Percentiles rank a stretch among this genome's conserved stretches.
Conservation (phyloP, 2,888 invertebrate genomes). For the Acleris cristana region DNA sequence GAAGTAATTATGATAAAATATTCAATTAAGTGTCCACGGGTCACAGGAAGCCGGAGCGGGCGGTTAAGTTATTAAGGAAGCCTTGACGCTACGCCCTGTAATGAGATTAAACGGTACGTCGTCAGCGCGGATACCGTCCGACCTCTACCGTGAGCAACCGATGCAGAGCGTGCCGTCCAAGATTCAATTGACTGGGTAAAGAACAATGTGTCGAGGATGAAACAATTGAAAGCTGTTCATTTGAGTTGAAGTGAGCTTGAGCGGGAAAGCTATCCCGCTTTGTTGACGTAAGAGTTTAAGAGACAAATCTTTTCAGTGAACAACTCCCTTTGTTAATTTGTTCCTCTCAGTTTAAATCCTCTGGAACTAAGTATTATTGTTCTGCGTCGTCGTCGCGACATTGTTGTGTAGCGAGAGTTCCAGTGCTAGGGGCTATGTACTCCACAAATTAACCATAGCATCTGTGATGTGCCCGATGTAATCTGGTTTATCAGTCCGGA, state of each 20-base stretch:
- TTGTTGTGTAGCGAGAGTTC: slow-evolving; percentile 25
- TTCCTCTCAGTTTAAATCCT: background rate
- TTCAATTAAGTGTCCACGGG: slow-evolving; percentile 56
- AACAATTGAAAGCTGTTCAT: slow-evolving; percentile 3
- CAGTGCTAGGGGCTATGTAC: slow-evolving; percentile 35
- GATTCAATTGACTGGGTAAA: slow-evolving; percentile 26
- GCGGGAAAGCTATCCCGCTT: background rate
- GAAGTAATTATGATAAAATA: slow-evolving; percentile 51
- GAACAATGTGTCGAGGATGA: slow-evolving; percentile 18
- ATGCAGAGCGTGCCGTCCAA: slow-evolving; percentile 21
- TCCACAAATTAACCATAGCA: slow-evolving; percentile 35
- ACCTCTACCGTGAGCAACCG: slow-evolving; percentile 44
- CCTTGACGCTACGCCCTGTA: slow-evolving; percentile 66
- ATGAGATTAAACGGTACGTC: slow-evolving; percentile 68
- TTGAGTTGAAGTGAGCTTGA: slow-evolving; percentile 1
- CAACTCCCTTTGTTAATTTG: slow-evolving; percentile 10
- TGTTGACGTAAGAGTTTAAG: background rate
- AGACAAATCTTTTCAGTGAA: slow-evolving; percentile 3
- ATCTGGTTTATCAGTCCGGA: slow-evolving; percentile 56
- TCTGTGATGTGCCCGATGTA: slow-evolving; percentile 41
- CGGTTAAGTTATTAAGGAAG: slow-evolving; percentile 76
- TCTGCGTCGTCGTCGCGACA: slow-evolving; percentile 3
- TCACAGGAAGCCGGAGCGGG: slow-evolving; percentile 53
- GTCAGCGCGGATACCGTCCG: slow-evolving; percentile 38
- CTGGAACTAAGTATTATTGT: slow-evolving; percentile 7